Evolutionary conservation across 2,888 invertebrate species (phyloP).

Genomic region (Lomographa bimaculata): DNA sequence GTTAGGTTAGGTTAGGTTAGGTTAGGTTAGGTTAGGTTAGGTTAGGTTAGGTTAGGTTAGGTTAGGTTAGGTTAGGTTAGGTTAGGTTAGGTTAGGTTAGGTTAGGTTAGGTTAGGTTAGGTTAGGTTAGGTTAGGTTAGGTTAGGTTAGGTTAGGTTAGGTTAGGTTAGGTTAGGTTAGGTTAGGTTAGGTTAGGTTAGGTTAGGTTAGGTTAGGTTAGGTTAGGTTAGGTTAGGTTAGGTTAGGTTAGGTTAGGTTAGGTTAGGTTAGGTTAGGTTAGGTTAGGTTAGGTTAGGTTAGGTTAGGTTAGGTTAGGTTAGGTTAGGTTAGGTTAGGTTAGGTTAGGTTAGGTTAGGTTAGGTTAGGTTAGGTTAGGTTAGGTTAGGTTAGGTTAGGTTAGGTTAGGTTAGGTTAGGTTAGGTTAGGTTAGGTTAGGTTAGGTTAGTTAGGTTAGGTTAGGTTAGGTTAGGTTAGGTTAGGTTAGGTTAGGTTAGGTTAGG

Average conservation of each 20-base stretch:
- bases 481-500: constrained; percentile 26
- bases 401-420: constrained; percentile 26
- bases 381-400: constrained; percentile 28
- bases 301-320: constrained; percentile 29
- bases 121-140: constrained; percentile 30
- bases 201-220: constrained; percentile 29
- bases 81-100: constrained; percentile 38
- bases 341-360: constrained; percentile 28
- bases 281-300: constrained; percentile 29
- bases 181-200: constrained; percentile 31
- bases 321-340: constrained; percentile 28
- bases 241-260: constrained; percentile 28
- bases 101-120: constrained; percentile 24
- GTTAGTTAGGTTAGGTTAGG: constrained; percentile 29
- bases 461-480: constrained; percentile 28
- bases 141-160: constrained; percentile 33
- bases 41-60: constrained; percentile 28
- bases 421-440: constrained; percentile 27
- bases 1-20: constrained; percentile 40
- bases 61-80: constrained; percentile 38
- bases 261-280: constrained; percentile 26
- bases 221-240: constrained; percentile 28
- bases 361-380: constrained; percentile 28
- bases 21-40: constrained; percentile 31
- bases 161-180: constrained; percentile 33